Conservation (phyloP, 2,888 invertebrate species). For the Drosophila melanosoma region DNA sequence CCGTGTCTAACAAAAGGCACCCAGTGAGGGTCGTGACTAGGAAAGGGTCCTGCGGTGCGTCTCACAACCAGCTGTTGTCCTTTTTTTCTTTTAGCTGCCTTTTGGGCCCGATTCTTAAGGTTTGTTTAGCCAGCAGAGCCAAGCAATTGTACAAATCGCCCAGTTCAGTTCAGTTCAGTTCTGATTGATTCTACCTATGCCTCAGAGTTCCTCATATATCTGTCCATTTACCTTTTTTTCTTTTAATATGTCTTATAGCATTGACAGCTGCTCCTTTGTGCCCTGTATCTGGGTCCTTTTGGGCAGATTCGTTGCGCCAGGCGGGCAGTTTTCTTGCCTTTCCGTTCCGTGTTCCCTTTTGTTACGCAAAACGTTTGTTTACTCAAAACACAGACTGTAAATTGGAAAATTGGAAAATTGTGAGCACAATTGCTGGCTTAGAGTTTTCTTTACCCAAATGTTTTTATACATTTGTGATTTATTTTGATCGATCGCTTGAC, state of each 20-base stretch:
- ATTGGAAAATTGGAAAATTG: conserved; percentile 74
- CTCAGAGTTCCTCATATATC: conserved; percentile 21
- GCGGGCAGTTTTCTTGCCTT: conserved; percentile 56
- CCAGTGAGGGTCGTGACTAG: conserved; percentile 27
- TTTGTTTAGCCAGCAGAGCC: conserved; percentile 61
- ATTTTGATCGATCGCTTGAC: conserved; percentile 75
- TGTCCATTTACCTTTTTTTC: conserved; percentile 30
- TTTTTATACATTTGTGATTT: conserved; percentile 71
- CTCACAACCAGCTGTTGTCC: conserved; percentile 74
- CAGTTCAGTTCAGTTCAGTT: conserved; percentile 10
- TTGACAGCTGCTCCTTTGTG: conserved; percentile 70
- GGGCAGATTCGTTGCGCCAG: conserved; percentile 49
- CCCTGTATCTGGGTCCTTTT: conserved; percentile 38
- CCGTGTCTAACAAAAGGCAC: conserved; percentile 69
- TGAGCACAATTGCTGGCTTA: conserved; percentile 74
- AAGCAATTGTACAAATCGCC: conserved; percentile 52
- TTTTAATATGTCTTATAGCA: conserved; percentile 38
- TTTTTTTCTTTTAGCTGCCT: conserved; percentile 34
- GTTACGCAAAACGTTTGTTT: conserved; percentile 79
- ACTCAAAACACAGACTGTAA: conserved; percentile 65
- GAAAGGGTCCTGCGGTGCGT: conserved; percentile 60
- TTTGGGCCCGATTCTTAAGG: conserved; percentile 28
- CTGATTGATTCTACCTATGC: conserved; percentile 42
- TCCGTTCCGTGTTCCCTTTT: conserved; percentile 55
- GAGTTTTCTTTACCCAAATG: conserved; percentile 43